A percentile compares a stretch with the other conserved stretches of the same genome.
Conservation (phyloP, 2,797 vertebrate species). For the Bradypus variegatus region DNA sequence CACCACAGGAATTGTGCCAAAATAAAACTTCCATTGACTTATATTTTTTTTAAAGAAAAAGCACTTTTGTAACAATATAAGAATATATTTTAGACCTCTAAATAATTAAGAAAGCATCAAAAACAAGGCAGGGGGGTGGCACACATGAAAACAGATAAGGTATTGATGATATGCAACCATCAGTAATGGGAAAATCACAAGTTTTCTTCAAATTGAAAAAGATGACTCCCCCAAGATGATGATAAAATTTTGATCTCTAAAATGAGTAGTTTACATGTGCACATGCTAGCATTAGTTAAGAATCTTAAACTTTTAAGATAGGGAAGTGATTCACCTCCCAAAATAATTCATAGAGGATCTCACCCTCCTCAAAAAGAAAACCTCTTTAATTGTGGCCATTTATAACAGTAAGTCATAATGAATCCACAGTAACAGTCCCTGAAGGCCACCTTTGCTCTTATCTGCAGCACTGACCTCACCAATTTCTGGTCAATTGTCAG, state of each 20-base stretch:
- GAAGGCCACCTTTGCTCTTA: background rate
- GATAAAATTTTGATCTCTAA: background rate
- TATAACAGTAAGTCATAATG: background rate
- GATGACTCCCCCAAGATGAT: background rate
- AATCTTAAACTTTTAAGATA: background rate
- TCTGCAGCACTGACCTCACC: background rate
- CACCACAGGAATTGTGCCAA: background rate
- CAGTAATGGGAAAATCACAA: background rate
- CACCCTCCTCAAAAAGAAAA: background rate
- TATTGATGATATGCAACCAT: background rate
- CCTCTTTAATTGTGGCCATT: background rate
- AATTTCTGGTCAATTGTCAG: background rate
- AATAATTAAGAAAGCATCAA: background rate
- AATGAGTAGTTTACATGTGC: background rate
- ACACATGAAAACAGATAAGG: background rate
- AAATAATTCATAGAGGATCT: background rate
- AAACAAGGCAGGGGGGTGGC: background rate
- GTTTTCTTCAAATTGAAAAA: background rate
- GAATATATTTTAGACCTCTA: background rate
- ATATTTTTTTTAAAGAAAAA: background rate
- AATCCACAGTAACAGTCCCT: background rate
- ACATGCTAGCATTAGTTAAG: background rate
- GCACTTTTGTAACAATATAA: slow-evolving; percentile 4
- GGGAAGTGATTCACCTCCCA: background rate
- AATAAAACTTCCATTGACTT: slow-evolving; percentile 3